These are phyloP conservation scores for Myiagra hebetior DNA, from an alignment of 2,113 vertebrate genomes.

Conservation along the genomic window DNA sequence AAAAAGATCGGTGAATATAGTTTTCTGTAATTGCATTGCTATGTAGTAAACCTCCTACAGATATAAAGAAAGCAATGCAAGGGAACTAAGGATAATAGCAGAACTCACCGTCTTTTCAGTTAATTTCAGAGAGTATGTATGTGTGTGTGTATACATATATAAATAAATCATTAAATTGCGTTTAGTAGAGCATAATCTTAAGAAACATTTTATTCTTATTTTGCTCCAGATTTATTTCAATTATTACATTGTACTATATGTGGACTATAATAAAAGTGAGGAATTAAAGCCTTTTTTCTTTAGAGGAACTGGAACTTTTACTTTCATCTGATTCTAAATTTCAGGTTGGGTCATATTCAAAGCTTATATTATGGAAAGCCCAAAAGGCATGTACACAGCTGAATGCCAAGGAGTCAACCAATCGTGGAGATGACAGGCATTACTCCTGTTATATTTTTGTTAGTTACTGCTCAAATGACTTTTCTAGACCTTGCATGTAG, in stretches of 20 bases:
- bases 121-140: neutral
- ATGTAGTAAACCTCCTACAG: neutral
- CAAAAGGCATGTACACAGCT: neutral
- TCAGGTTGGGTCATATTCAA: neutral
- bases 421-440: neutral
- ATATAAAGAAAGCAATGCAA: neutral
- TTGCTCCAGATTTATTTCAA: neutral
- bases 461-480: neutral
- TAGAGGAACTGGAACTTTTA: neutral
- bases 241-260: neutral
- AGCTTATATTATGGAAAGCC: neutral
- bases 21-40: neutral
- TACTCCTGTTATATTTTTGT: neutral
- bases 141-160: neutral
- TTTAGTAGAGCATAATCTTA: neutral
- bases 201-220: neutral
- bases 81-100: neutral
- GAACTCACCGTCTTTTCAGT: neutral
- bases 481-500: neutral
- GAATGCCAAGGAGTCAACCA: neutral
- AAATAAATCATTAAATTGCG: neutral
- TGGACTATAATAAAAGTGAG: neutral
- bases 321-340: neutral
- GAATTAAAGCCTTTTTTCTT: neutral
- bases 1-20: neutral